These are phyloP conservation scores for Stigmatopora argus DNA, from an alignment of 2,113 vertebrate genomes.

Conservation along the genomic window DNA sequence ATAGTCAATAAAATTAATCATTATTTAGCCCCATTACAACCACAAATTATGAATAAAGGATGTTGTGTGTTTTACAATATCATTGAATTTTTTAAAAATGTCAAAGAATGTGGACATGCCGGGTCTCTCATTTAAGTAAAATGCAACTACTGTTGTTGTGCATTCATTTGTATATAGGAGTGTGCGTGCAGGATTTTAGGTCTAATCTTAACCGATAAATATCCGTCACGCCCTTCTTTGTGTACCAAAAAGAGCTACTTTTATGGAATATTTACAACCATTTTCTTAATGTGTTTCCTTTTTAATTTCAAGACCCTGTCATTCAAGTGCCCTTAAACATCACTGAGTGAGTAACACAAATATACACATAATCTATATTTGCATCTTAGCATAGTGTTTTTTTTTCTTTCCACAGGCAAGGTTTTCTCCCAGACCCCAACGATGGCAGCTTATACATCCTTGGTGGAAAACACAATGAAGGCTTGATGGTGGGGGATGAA, in stretches of 20 bases:
- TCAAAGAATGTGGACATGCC: no score
- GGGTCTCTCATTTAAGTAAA: no score
- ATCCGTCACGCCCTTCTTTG: no score
- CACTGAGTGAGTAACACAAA: conserved; percentile 80
- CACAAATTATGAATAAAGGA: background rate
- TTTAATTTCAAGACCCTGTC: conserved; percentile 79
- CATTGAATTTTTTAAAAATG: no score
- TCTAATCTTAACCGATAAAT: no score
- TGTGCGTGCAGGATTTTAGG: no score
- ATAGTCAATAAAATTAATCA: no score
- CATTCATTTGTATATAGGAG: no score
- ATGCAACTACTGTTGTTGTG: no score
- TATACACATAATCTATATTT: background rate
- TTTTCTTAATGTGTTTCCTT: background rate
- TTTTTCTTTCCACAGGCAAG: conserved; percentile 68
- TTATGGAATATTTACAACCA: background rate
- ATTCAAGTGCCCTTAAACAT: conserved; percentile 86
- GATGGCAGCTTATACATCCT: conserved; percentile 92
- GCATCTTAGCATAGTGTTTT: background rate
- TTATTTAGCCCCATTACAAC: no score
- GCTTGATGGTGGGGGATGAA: conserved; percentile 81
- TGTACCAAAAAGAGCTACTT: background rate
- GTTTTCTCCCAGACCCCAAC: conserved; percentile 91
- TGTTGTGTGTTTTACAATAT: background rate
- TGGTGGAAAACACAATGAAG: conserved; percentile 86